Base-by-base conservation (phyloP, 2,888 invertebrate species). In the Drosophila mimetica region DNA sequence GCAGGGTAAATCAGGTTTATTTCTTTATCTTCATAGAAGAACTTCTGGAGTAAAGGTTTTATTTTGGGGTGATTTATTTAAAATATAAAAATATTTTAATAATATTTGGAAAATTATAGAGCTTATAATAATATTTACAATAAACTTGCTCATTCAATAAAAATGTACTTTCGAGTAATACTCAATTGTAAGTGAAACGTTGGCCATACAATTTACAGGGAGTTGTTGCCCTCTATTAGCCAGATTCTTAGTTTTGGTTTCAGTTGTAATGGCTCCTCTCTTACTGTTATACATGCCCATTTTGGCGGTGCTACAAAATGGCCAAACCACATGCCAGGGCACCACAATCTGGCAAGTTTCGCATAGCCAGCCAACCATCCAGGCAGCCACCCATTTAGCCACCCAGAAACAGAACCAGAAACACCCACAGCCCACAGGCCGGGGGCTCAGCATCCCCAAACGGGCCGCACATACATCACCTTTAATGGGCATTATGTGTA, bases 401-500 rank as follows among this genome's bases (percentile, higher is more conserved):
- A 22, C 34, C 25, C 20, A n/a, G 22, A 36, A 47, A 37, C 46
- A n/a, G n/a, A n/a, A n/a, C n/a, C n/a, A n/a, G n/a, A n/a, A n/a
- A n/a, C 47, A 22, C 18, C 14, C 14, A 8, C 20, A 42, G 14
- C 14, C 41, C 32, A 22, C 44, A 16, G 34, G 16, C 39, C 3
- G 37, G 58, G 57, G 54, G 14, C 42, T 42, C 32, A 59, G 44
- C 14, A 50, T 34, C 18, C 65, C 51, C 67, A 60, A 53, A 67
- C 37, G 58, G 66, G 48, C 16, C 37, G 50, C 34, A 57, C 71
- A 78, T 82, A 75, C 77, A 78, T 80, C 71, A 82, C 75, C 80
- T 75, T 82, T 78, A 82, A 81, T 81, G 83, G 80, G 75, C 69
- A 80, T 82, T 82, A 71, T 82, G 79, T 79, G 82, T 79, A 74